Base-by-base conservation (phyloP, 2,888 invertebrate genomes). In the Andrena haemorrhoa region DNA sequence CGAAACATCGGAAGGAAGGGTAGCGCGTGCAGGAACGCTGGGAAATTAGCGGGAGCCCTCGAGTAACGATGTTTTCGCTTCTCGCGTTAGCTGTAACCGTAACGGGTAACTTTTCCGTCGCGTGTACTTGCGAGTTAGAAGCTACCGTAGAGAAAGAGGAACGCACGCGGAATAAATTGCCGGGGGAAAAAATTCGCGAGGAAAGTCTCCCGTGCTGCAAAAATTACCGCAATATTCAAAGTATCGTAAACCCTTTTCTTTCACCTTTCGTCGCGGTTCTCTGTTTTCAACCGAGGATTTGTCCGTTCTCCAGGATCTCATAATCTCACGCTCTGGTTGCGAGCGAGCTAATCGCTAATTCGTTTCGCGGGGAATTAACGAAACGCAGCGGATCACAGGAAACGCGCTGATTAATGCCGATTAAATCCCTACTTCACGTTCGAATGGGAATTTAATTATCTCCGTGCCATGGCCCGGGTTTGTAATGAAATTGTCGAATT, bases 31-130 rank as follows among this genome's bases (percentile, higher is more conserved):
- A 58, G 60, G 68, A 84, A 82, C 49, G 53, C 69, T 2, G 60
- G 68, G 73, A 81, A 86, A 81, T 86, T 86, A 86, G 76, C 72
- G 65, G 63, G 83, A 75, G 76, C 51, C 31, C 60, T 31, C 26
- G 78, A 66, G 63, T 61, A 58, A 75, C 70, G 70, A 73, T 83
- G 83, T 80, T 83, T 76, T 74, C 47, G 29, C 35, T 49, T 49
- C 29, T n/a, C 58, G 29, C 56, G 29, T 41, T 66, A 73, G 33
- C 41, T 51, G 65, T 65, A 61, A 31, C 68, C 35, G 63, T 47
- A 73, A 26, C 73, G 71, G 58, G 26, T 66, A 76, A 60, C 82
- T 82, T 82, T 79, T 63, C 75, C 71, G 68, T 68, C 51, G 63
- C 63, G 31, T 66, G 74, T 72, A 74, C 71, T 76, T 86, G 58